phyloP scores from a whole-genome alignment of 2,113 vertebrate species.

The Leucosticte australis region DNA sequence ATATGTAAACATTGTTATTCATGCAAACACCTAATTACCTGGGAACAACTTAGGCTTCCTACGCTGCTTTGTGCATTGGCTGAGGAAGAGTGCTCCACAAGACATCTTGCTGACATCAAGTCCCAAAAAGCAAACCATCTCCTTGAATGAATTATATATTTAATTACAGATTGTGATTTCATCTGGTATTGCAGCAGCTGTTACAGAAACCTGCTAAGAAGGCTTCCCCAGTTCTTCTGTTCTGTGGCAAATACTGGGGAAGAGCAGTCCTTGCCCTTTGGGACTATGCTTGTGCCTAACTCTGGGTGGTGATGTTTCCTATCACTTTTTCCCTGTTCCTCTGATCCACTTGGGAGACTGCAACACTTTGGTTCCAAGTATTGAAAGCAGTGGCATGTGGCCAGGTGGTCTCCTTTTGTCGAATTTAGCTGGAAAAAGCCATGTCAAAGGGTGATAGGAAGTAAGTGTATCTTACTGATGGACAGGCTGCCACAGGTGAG shows the following conservation, averaged over 20 bases:
- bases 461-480: constrained; percentile 81
- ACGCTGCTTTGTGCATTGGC: not conserved
- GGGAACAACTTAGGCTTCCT: not conserved
- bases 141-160: not conserved
- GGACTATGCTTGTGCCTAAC: not conserved
- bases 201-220: not conserved
- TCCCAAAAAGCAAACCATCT: not conserved
- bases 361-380: not conserved
- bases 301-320: not conserved
- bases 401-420: not conserved
- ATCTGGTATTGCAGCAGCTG: not conserved
- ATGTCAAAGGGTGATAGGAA: not conserved
- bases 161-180: not conserved
- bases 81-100: not conserved
- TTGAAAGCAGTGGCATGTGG: not conserved
- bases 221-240: not conserved
- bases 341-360: not conserved
- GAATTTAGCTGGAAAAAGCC: not conserved
- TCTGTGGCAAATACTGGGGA: not conserved
- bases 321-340: not conserved
- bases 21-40: not conserved
- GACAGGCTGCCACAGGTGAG: constrained; percentile 83
- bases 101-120: not conserved
- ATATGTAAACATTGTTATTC: not conserved
- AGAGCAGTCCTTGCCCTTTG: not conserved